These are phyloP conservation scores for Pseudoatta argentina DNA, from an alignment of 1,140 invertebrate genomes.

Conservation along the genomic window DNA sequence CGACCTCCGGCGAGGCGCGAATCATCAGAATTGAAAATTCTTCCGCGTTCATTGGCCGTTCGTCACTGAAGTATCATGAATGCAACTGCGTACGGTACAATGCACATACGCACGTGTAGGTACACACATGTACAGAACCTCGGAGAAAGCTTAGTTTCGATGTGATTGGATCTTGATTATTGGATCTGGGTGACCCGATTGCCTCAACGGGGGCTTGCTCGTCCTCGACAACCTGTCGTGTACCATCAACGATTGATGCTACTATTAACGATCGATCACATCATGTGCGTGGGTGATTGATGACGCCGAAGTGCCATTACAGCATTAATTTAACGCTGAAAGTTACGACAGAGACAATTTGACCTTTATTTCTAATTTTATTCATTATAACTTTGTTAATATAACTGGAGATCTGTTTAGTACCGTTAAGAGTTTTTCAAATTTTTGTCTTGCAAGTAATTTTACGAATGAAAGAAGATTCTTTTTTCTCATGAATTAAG, in stretches of 20 bases:
- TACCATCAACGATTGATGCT: slow-evolving; percentile 26
- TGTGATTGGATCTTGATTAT: slow-evolving; percentile 78
- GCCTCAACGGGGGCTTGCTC: slow-evolving; percentile 62
- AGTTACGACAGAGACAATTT: neutral
- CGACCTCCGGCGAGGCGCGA: slow-evolving; percentile 33
- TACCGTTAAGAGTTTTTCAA: neutral
- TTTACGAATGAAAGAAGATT: neutral
- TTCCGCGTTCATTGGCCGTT: slow-evolving; percentile 80
- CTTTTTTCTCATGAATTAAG: neutral
- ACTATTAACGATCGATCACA: slow-evolving; percentile 19
- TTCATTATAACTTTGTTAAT: neutral
- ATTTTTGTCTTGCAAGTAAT: neutral
- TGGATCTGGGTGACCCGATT: slow-evolving; percentile 85
- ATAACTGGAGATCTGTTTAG: neutral
- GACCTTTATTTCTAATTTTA: neutral
- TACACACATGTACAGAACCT: slow-evolving; percentile 40
- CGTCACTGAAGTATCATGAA: slow-evolving; percentile 19
- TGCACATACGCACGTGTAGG: slow-evolving; percentile 14
- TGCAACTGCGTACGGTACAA: neutral
- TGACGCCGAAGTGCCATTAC: neutral
- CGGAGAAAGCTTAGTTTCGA: slow-evolving; percentile 81
- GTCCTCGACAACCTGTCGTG: slow-evolving; percentile 53
- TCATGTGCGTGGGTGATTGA: slow-evolving; percentile 25
- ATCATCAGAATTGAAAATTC: slow-evolving; percentile 74
- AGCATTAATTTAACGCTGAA: neutral